phyloP scores from a whole-genome alignment of 2,113 vertebrate species.

The Xenopus laevis region DNA sequence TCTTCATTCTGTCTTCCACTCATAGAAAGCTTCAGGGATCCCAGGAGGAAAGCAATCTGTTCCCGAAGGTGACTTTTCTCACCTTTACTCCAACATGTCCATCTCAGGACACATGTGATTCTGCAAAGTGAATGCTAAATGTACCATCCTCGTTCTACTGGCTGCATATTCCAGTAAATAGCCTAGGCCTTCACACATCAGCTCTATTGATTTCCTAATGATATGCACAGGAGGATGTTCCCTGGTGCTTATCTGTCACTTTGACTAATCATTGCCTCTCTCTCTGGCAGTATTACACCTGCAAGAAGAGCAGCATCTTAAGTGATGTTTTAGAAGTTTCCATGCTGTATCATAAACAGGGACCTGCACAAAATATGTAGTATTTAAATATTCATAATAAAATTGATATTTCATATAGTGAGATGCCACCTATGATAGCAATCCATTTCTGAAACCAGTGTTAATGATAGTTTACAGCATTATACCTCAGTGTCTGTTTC shows the following conservation, averaged over 20 bases:
- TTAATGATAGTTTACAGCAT: too few relatives aligned
- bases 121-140: slow-evolving; percentile 50
- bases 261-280: slow-evolving; percentile 73
- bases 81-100: slow-evolving; percentile 31
- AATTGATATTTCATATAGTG: too few relatives aligned
- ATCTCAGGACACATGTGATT: slow-evolving; percentile 27
- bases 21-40: neutral
- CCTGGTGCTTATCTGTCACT: slow-evolving; percentile 73
- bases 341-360: too few relatives aligned
- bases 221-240: slow-evolving; percentile 85
- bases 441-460: too few relatives aligned
- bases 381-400: too few relatives aligned
- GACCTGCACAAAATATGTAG: too few relatives aligned
- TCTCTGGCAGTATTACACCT: slow-evolving; percentile 68
- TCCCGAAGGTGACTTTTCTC: slow-evolving; percentile 52
- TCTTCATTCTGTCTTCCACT: too few relatives aligned
- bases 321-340: too few relatives aligned
- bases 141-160: slow-evolving; percentile 50
- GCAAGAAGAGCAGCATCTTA: slow-evolving; percentile 56
- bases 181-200: slow-evolving; percentile 63
- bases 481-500: too few relatives aligned
- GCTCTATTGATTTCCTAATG: slow-evolving; percentile 83
- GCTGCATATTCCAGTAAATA: slow-evolving; percentile 68
- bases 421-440: too few relatives aligned
- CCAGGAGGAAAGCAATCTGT: slow-evolving; percentile 5